Conservation (phyloP, 2,888 invertebrate species). For the Ochlodes sylvanus region DNA sequence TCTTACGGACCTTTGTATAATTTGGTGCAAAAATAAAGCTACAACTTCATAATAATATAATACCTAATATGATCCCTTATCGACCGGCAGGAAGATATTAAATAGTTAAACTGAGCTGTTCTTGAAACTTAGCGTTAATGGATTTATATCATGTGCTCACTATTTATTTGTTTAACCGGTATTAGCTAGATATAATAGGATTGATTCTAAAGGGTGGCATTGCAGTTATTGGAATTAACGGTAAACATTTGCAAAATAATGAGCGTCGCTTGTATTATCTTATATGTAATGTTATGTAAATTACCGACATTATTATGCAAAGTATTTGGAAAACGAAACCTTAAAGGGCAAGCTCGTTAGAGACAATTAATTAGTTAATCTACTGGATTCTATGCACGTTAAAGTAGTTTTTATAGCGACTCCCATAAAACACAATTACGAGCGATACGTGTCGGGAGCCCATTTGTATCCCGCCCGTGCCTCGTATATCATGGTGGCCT, state of each 20-base stretch:
- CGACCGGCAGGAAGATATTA: no score
- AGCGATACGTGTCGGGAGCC: slow-evolving; percentile 29
- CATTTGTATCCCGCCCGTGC: slow-evolving; percentile 35
- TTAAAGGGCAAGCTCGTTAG: slow-evolving; percentile 30
- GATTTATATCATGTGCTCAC: no score
- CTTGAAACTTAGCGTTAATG: no score
- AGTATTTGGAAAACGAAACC: slow-evolving; percentile 26
- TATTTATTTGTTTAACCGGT: no score
- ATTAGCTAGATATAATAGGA: no score
- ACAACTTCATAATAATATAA: no score
- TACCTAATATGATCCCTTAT: no score
- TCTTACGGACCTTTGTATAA: no score
- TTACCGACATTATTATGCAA: slow-evolving; percentile 11
- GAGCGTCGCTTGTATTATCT: not conserved
- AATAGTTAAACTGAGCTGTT: no score
- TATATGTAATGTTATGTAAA: not conserved
- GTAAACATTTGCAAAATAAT: not conserved
- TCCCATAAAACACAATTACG: slow-evolving; percentile 30
- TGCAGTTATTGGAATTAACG: no score
- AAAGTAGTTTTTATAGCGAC: slow-evolving; percentile 31
- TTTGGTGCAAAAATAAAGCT: no score
- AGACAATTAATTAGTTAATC: slow-evolving; percentile 36
- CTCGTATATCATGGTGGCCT: slow-evolving; percentile 37
- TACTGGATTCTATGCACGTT: slow-evolving; percentile 21
- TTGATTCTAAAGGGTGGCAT: no score